A percentile compares a stretch with the other conserved stretches of the same genome.
These are phyloP conservation scores for Lanistes nyassanus DNA, from an alignment of 1,140 invertebrate genomes.

Conservation along the genomic window DNA sequence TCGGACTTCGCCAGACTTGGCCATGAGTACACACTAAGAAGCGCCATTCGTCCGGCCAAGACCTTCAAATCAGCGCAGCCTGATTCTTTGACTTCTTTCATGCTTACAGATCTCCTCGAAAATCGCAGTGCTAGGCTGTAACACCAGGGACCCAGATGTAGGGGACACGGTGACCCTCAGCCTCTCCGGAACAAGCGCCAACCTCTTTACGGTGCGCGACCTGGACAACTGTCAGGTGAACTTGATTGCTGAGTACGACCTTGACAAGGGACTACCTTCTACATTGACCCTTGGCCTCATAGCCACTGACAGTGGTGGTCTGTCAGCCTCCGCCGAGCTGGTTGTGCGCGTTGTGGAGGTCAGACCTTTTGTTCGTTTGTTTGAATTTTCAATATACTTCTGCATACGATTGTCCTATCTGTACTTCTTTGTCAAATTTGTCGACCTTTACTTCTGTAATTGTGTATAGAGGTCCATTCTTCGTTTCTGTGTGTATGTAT, in stretches of 20 bases:
- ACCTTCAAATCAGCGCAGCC: too few species aligned
- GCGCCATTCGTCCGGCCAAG: too few species aligned
- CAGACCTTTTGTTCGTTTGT: neutral
- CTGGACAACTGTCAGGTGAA: slow-evolving; percentile 2
- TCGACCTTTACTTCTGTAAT: neutral
- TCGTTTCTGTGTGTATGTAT: too few species aligned
- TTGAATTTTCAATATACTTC: neutral
- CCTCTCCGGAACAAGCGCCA: neutral
- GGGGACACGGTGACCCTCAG: slow-evolving; percentile 11
- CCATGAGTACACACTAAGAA: too few species aligned
- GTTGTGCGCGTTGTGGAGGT: slow-evolving; percentile 1
- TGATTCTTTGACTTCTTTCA: too few species aligned
- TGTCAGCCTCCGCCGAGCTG: neutral
- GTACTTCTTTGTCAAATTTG: neutral
- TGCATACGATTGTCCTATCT: neutral
- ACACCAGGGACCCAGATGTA: slow-evolving; percentile 12
- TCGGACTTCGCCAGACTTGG: too few species aligned
- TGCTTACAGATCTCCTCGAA: neutral
- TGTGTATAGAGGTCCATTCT: neutral
- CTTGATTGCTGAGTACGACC: slow-evolving; percentile 21
- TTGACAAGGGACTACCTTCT: neutral
- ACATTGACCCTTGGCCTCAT: slow-evolving; percentile 2
- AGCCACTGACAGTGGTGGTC: neutral
- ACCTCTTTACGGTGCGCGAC: slow-evolving; percentile 9
- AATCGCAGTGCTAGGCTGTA: neutral